Evolutionary conservation across 2,888 invertebrate species (phyloP), one percentile per base, ranked within the genome.

Genomic region (Chalcis sispes): DNA sequence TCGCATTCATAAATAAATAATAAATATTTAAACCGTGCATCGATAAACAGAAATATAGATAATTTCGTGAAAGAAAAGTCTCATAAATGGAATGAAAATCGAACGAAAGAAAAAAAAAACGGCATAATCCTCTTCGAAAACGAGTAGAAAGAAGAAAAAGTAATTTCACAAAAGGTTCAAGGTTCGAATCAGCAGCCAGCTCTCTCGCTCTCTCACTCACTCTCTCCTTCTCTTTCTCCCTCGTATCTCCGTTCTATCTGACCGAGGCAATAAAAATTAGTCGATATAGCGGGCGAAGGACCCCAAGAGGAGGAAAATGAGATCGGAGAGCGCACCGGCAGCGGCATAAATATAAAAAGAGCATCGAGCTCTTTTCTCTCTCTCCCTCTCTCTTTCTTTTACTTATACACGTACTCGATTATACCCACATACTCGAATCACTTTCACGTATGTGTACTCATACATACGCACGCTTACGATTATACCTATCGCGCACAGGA

Each of bases 291-390:
- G 25, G 75, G 77, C 56, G 32, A 48, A 62, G 58, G 62, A 71
- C 54, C 61, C 61, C 36, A 10, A 64, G 66, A 78, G 59, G 75
- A 74, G 74, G 72, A 72, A 75, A 69, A 79, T 81, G 79, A 78
- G 79, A 81, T 77, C 78, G 80, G 58, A 70, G 77, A 56, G 64
- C 52, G 50, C 59, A 23, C 40, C 42, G 75, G 54, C 58, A 77
- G 75, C 79, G 79, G 78, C 79, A 75, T 75, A 72, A 75, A 78
- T 75, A 78, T 70, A 75, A 75, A 77, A 72, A 78, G 72, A 75
- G 72, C 75, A 75, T 72, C 64, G 42, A n/a, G n/a, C n/a, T n/a
- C n/a, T n/a, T n/a, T n/a, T n/a, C n/a, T n/a, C n/a, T n/a, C n/a
- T n/a, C n/a, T n/a, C 50, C 54, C 46, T 76, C 58, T 74, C 79